A percentile compares a stretch with the other conserved stretches of the same genome.
Evolutionary conservation across 1,140 invertebrate genomes (phyloP).

Genomic region (Drosophila sp.): DNA sequence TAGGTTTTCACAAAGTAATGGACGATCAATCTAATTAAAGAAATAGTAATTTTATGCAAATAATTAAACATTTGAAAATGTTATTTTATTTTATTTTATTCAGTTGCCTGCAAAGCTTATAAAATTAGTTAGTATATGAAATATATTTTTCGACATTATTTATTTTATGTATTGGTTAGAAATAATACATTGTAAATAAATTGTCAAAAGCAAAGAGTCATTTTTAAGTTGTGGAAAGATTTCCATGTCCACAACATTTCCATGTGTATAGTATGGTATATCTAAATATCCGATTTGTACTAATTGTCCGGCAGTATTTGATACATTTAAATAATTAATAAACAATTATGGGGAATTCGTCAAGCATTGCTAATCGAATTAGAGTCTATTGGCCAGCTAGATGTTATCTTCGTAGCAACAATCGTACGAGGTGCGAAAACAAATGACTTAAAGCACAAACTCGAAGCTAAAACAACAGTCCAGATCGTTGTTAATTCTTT

Average conservation of each 20-base stretch:
- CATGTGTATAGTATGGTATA: no score
- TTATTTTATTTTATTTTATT: no score
- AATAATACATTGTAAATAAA: no score
- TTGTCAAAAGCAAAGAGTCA: no score
- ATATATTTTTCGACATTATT: no score
- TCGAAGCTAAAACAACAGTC: slow-evolving; percentile 4
- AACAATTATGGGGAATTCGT: slow-evolving; percentile 62
- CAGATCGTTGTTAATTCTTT: slow-evolving; percentile 37
- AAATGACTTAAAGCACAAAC: slow-evolving; percentile 53
- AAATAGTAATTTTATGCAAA: no score
- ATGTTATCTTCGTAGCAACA: slow-evolving; percentile 12
- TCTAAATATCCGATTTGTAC: slow-evolving; percentile 33
- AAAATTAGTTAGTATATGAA: no score
- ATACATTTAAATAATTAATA: slow-evolving; percentile 53
- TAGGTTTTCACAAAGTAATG: no score
- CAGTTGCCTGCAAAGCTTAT: no score
- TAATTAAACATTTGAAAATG: no score
- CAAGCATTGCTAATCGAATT: slow-evolving; percentile 67
- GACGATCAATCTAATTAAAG: no score
- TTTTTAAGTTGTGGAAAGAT: slow-evolving; percentile 59
- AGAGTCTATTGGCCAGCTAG: slow-evolving; percentile 18
- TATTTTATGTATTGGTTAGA: no score
- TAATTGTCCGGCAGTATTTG: slow-evolving; percentile 39
- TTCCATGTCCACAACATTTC: slow-evolving; percentile 48
- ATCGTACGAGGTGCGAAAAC: slow-evolving; percentile 43